A percentile compares a stretch with the other conserved stretches of the same genome.
Evolutionary conservation across 1,140 invertebrate genomes (phyloP).

Genomic region (Saccostrea glomerata): DNA sequence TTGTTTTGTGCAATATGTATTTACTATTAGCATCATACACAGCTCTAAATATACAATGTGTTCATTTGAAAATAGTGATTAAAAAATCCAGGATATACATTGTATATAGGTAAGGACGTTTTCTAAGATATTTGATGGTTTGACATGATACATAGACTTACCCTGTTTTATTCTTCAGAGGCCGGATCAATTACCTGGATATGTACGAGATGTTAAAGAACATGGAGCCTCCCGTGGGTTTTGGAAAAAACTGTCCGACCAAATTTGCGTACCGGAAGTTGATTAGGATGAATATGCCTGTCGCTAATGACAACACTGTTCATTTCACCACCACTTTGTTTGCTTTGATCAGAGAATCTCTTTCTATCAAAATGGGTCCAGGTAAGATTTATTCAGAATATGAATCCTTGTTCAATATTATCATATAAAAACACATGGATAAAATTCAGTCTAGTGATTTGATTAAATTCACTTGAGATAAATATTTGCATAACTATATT

Average conservation of each 20-base stretch:
- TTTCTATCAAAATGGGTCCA: slow-evolving; percentile 98
- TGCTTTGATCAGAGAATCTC: slow-evolving; percentile 98
- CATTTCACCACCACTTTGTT: slow-evolving; percentile 99
- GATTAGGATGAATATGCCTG: slow-evolving; percentile 99
- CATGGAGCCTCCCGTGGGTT: slow-evolving; percentile 99
- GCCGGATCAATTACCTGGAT: slow-evolving; percentile 98
- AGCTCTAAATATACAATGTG: too few species aligned
- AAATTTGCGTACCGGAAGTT: slow-evolving; percentile 98
- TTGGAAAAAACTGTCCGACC: slow-evolving; percentile 99
- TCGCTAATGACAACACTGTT: slow-evolving; percentile 96
- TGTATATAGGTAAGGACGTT: too few species aligned
- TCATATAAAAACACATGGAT: too few species aligned
- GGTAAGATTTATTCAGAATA: slow-evolving; percentile 82
- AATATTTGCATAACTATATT: not conserved
- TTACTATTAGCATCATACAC: too few species aligned
- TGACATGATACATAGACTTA: too few species aligned
- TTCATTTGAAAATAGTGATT: too few species aligned
- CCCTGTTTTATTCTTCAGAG: slow-evolving; percentile 83
- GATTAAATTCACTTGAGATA: too few species aligned
- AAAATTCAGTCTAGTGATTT: too few species aligned
- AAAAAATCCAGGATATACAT: too few species aligned
- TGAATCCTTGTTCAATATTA: too few species aligned
- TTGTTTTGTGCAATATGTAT: too few species aligned
- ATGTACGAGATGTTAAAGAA: slow-evolving; percentile 99
- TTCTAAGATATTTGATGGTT: too few species aligned